Evolutionary conservation across 2,113 vertebrate genomes (phyloP).

Genomic region (Heterochromis multidens): DNA sequence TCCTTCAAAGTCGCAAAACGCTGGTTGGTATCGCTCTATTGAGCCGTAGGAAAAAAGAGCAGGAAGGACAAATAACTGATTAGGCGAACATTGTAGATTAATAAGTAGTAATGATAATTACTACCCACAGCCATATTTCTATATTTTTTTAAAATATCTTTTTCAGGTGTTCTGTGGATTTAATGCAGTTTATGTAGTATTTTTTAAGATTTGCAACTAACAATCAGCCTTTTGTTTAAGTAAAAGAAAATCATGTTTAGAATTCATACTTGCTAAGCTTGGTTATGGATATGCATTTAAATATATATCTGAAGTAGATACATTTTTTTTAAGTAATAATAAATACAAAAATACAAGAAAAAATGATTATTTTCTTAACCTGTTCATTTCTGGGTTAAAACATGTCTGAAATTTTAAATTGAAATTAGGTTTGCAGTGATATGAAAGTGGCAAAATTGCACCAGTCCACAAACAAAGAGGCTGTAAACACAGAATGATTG

Average conservation of each 20-base stretch:
- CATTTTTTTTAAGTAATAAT: neutral
- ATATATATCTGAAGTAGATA: neutral
- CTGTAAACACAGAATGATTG: neutral
- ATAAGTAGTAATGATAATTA: neutral
- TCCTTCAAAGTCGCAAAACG: neutral
- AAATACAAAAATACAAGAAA: neutral
- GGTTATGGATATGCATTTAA: neutral
- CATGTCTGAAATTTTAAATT: neutral
- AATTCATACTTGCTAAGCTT: neutral
- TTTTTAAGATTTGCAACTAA: neutral
- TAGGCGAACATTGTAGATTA: neutral
- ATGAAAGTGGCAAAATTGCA: neutral
- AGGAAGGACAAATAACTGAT: neutral
- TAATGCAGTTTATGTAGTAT: neutral
- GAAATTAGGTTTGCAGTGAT: neutral
- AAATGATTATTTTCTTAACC: neutral
- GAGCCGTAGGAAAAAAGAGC: neutral
- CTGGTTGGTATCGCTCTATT: neutral
- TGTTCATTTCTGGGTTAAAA: neutral
- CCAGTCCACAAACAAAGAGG: neutral
- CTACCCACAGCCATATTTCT: neutral
- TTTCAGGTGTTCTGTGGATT: neutral
- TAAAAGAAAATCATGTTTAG: neutral
- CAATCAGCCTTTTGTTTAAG: neutral
- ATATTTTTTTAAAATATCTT: neutral